These are phyloP conservation scores for Poeciliopsis occidentalis DNA, from an alignment of 2,113 vertebrate species.

Conservation along the genomic window DNA sequence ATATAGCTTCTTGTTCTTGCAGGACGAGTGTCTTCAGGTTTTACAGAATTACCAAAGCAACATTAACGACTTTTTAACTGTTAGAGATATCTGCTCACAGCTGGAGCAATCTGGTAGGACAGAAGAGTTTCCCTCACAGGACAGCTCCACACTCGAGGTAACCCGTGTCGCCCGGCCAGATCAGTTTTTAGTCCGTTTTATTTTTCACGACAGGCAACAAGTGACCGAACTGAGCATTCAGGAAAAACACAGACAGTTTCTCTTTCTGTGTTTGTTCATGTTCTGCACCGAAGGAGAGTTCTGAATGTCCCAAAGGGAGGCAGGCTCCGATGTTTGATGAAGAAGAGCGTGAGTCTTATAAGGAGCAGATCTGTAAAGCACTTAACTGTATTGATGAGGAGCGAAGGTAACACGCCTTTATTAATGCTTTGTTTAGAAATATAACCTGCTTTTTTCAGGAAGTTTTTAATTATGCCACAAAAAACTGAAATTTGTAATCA, in stretches of 20 bases:
- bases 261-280: background rate
- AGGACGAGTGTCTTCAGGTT: conserved; percentile 83
- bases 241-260: background rate
- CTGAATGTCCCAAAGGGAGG: conserved; percentile 19
- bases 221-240: too few relatives aligned
- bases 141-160: conserved; percentile 20
- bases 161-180: background rate
- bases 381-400: conserved; percentile 58
- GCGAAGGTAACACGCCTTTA: conserved; percentile 48
- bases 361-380: conserved; percentile 63
- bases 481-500: too few relatives aligned
- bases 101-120: conserved; percentile 36
- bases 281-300: conserved; percentile 19
- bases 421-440: too few relatives aligned
- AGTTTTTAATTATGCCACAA: too few relatives aligned
- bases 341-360: conserved; percentile 52
- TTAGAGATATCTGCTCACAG: conserved; percentile 62
- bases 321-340: conserved; percentile 25
- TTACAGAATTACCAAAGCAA: conserved; percentile 70
- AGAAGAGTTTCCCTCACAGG: background rate
- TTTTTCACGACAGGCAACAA: too few relatives aligned
- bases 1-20: background rate
- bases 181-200: too few relatives aligned
- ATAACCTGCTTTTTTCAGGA: too few relatives aligned
- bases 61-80: conserved; percentile 26